Percentiles rank a stretch among this genome's conserved stretches.
phyloP scores from a whole-genome alignment of 2,797 vertebrate genomes.

The Kryptolebias ocellatus region DNA sequence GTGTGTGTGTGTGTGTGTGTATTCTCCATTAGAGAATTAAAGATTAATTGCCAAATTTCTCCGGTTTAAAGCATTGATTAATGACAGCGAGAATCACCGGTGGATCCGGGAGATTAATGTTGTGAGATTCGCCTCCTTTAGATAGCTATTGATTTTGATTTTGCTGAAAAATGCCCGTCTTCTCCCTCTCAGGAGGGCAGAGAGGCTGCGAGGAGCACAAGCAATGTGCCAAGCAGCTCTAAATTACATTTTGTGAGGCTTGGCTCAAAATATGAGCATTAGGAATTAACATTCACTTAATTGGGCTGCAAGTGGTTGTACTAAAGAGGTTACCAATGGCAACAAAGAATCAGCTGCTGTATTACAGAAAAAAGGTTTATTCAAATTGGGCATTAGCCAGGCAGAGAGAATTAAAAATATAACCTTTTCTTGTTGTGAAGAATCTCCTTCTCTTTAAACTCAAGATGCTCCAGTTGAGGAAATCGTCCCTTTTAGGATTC shows the following conservation, averaged over 20 bases:
- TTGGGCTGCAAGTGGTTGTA: slow-evolving; percentile 55
- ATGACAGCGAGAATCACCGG: slow-evolving; percentile 72
- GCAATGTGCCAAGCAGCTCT: slow-evolving; percentile 39
- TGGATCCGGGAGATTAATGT: slow-evolving; percentile 82
- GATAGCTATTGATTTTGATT: slow-evolving; percentile 84
- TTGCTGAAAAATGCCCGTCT: slow-evolving; percentile 71
- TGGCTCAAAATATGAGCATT: slow-evolving; percentile 45
- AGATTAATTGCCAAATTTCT: slow-evolving; percentile 82
- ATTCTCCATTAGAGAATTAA: slow-evolving; percentile 75
- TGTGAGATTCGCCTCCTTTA: slow-evolving; percentile 71
- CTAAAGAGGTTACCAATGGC: slow-evolving; percentile 64
- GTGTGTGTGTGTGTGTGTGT: slow-evolving; percentile 29
- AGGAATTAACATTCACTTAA: slow-evolving; percentile 64
- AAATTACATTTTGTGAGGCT: slow-evolving; percentile 56
- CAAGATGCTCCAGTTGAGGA: slow-evolving; percentile 13
- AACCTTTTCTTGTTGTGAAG: slow-evolving; percentile 3
- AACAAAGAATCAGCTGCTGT: slow-evolving; percentile 54
- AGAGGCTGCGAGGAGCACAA: slow-evolving; percentile 44
- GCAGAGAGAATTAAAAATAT: slow-evolving; percentile 8
- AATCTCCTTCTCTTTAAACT: slow-evolving; percentile 21
- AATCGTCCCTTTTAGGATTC: no score
- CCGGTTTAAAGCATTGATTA: slow-evolving; percentile 80
- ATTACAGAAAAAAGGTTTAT: slow-evolving; percentile 32
- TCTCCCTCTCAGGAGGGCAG: slow-evolving; percentile 53
- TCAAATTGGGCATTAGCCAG: slow-evolving; percentile 37